A percentile compares a stretch with the other conserved stretches of the same genome.
phyloP scores from a whole-genome alignment of 2,888 invertebrate species.

The Crioceris asparagi region DNA sequence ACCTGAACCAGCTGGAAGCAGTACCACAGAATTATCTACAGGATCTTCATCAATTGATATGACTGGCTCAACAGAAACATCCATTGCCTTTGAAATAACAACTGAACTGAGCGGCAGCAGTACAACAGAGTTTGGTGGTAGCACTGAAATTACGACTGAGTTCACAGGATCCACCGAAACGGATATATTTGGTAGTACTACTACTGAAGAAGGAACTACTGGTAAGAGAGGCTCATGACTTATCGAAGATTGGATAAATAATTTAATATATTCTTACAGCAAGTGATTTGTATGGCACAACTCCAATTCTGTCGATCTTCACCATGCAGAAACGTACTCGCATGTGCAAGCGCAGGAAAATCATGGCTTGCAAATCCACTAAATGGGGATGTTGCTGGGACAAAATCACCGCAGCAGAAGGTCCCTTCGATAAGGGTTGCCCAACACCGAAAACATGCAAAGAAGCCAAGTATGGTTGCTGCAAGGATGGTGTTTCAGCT shows the following conservation, averaged over 20 bases:
- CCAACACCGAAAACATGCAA: slow-evolving; percentile 61
- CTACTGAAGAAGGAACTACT: slow-evolving; percentile 14
- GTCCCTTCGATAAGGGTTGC: slow-evolving; percentile 76
- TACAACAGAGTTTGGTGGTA: slow-evolving; percentile 8
- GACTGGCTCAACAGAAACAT: slow-evolving; percentile 6
- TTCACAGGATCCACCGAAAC: slow-evolving; percentile 8
- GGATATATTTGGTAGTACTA: slow-evolving; percentile 11
- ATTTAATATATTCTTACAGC: slow-evolving; percentile 3
- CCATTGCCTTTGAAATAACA: slow-evolving; percentile 2
- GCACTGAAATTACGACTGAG: slow-evolving; percentile 10
- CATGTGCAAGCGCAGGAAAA: slow-evolving; percentile 49
- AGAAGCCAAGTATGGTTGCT: slow-evolving; percentile 69
- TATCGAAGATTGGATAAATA: neutral
- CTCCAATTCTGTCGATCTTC: slow-evolving; percentile 44
- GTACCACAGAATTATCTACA: slow-evolving; percentile 14
- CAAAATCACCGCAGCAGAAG: slow-evolving; percentile 61
- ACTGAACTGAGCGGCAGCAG: slow-evolving; percentile 8
- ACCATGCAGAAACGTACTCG: slow-evolving; percentile 34
- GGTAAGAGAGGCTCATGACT: neutral
- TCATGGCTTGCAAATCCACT: slow-evolving; percentile 49
- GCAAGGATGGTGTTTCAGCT: slow-evolving; percentile 70
- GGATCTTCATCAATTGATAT: slow-evolving; percentile 9
- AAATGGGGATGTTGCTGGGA: slow-evolving; percentile 81
- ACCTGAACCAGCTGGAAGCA: slow-evolving; percentile 5
- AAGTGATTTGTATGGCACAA: slow-evolving; percentile 28